Percentiles rank a stretch among this genome's conserved stretches.
Evolutionary conservation across 2,888 invertebrate species (phyloP).

Genomic region (Lasioglossum vierecki): DNA sequence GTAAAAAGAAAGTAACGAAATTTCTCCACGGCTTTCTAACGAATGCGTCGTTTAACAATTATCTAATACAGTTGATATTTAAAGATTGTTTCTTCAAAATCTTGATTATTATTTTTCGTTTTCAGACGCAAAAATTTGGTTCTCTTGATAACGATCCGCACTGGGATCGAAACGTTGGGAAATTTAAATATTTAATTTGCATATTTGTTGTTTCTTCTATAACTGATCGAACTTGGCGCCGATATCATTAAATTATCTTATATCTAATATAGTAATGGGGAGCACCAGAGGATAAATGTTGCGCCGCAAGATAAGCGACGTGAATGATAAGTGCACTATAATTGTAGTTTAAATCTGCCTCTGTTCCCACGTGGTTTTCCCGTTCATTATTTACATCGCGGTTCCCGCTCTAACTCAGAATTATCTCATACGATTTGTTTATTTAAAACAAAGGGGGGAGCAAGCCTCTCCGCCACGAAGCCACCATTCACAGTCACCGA

Average conservation of each 20-base stretch:
- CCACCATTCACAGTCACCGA: constrained; percentile 27
- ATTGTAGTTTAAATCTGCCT: constrained; percentile 2
- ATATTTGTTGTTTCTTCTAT: too few relatives aligned
- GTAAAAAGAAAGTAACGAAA: neutral
- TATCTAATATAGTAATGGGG: neutral
- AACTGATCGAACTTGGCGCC: too few relatives aligned
- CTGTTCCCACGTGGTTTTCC: constrained; percentile 17
- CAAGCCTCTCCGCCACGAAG: constrained; percentile 16
- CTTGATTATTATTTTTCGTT: too few relatives aligned
- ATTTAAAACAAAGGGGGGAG: constrained; percentile 8
- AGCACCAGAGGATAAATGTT: neutral
- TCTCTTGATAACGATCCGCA: too few relatives aligned
- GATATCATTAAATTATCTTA: too few relatives aligned
- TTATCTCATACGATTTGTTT: constrained; percentile 19
- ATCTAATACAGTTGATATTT: neutral
- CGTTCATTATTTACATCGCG: constrained; percentile 3
- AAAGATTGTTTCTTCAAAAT: too few relatives aligned
- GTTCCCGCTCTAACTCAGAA: constrained; percentile 16
- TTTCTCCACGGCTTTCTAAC: neutral
- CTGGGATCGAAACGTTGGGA: too few relatives aligned
- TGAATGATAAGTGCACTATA: neutral
- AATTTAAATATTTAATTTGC: too few relatives aligned
- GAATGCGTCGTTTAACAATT: neutral
- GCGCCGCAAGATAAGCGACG: neutral
- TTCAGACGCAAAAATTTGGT: too few relatives aligned